Base-by-base conservation (phyloP, 2,113 vertebrate genomes). In the Erpornis zantholeuca region DNA sequence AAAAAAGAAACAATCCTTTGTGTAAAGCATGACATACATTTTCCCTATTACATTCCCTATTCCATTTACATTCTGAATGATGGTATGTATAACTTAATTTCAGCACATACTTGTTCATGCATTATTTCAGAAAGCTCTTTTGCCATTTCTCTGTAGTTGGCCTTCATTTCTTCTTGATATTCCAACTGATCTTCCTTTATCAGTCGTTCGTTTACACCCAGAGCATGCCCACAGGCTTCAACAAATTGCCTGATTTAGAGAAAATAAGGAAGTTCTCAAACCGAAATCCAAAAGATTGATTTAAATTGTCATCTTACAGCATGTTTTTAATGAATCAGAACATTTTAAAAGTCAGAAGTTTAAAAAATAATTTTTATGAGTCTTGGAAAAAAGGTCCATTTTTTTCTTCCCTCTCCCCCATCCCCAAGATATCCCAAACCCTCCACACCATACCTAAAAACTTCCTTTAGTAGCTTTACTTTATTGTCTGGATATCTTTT, bases 111-210 rank as follows among this genome's bases (percentile, higher is more conserved):
- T 96, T 99, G 99, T 90, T 99, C 99, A 24, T 98, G 99, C 99
- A 99, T 99, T 97, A 99, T 99, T 98, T 99, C 98, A 40, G 99
- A 99, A 70, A 99, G 98, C 94, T 99, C 99, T 97, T 98, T 98
- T 53, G 98, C 98, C 93, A 99, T 98, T 92, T 99, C 99, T 96
- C 99, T 98, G 92, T 99, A 99, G 97, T 98, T 99, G 57, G 99
- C 99, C 92, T 99, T 99, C 99, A 99, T 99, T 97, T 99, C 99
- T 75, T 99, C 99, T 86, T 99, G 99, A 94, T 99, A 99, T 95
- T 99, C 99, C 94, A 99, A 96, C 85, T 99, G 99, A 97, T 99
- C 99, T 95, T 99, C 99, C 96, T 99, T 99, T 95, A 99, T 99
- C 70, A 99, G 98, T 17, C 99, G 98, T 90, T 99, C 99, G 28